Percentiles rank a stretch among this genome's conserved stretches.
Evolutionary conservation across 1,140 invertebrate genomes (phyloP).

Genomic region (Drosophila fuyamai): DNA sequence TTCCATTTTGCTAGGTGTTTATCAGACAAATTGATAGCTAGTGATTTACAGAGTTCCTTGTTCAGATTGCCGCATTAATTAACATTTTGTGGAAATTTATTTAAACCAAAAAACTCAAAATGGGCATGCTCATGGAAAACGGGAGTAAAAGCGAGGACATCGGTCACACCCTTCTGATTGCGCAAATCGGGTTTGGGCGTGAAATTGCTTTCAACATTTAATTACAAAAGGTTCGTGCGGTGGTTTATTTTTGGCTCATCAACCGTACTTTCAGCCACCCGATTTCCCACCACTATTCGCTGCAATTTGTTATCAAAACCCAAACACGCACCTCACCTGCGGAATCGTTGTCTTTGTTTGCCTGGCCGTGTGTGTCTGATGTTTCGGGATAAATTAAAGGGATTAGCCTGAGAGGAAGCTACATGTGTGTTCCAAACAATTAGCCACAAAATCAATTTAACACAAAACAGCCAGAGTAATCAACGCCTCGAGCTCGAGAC

Average conservation of each 20-base stretch:
- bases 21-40: conserved; percentile 28
- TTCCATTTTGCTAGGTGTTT: not conserved
- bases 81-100: conserved; percentile 77
- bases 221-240: conserved; percentile 64
- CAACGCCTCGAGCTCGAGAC: conserved; percentile 29
- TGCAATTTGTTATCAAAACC: conserved; percentile 56
- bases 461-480: conserved; percentile 22
- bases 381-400: conserved; percentile 34
- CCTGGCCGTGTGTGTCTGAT: conserved; percentile 15
- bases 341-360: conserved; percentile 30
- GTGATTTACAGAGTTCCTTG: conserved; percentile 54
- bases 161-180: conserved; percentile 11
- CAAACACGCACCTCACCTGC: conserved; percentile 48
- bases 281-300: conserved; percentile 1
- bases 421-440: conserved; percentile 28
- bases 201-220: conserved; percentile 67
- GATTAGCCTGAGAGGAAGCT: conserved; percentile 22
- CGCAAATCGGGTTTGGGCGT: conserved; percentile 40
- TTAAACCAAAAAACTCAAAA: conserved; percentile 46
- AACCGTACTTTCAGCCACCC: conserved; percentile 24
- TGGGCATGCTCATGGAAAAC: conserved; percentile 5
- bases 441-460: conserved; percentile 50
- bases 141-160: not conserved
- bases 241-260: conserved; percentile 56
- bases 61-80: conserved; percentile 68